Base-by-base conservation (phyloP, 23 tunicate genomes). In the Trididemnum clinides region DNA sequence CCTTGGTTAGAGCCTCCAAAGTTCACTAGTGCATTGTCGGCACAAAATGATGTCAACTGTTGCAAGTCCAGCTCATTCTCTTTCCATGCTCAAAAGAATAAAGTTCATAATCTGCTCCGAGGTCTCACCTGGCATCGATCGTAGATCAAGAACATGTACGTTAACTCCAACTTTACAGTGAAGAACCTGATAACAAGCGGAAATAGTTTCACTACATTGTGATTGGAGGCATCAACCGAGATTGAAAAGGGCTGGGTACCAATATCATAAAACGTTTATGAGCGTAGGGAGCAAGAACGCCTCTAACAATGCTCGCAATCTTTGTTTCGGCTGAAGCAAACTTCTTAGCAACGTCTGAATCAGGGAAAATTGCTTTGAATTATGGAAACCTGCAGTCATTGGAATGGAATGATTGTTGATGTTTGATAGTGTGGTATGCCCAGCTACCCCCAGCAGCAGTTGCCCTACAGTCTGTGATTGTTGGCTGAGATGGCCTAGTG, bases 51-150 rank as follows among this genome's bases (percentile, higher is more conserved):
- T 51, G 83, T 33, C 83, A 78, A 21, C 77, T 81, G 73, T 26
- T 81, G 35, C 51, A 81, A 19, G 32, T 64, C 85, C 23, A 81
- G 74, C 33, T 57, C 75, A 63, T 81, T 81, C 74, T 81, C 85
- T 35, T 64, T n/a, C 29, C 23, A 81, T 34, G 21, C 71, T 36
- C 5, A 51, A 81, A 36, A 81, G 77, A 81, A 29, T n/a, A 64
- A n/a, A 64, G 51, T 51, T 78, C 83, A 36, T 78, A 36, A 78
- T 78, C 84, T 70, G 64, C 49, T 33, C 88, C 81, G 88, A 84
- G 82, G 88, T 75, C 88, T 84, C 88, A 28, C 81, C 81, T 70
- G 88, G 84, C 88, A 84, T 84, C 88, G 88, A 84, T 84, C 65
- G 80, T 50, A 84, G 84, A 81, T 84, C 88, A 27, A 84, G 83